Conservation (phyloP, 2,797 vertebrate species). For the Neosilurus hyrtlii region DNA sequence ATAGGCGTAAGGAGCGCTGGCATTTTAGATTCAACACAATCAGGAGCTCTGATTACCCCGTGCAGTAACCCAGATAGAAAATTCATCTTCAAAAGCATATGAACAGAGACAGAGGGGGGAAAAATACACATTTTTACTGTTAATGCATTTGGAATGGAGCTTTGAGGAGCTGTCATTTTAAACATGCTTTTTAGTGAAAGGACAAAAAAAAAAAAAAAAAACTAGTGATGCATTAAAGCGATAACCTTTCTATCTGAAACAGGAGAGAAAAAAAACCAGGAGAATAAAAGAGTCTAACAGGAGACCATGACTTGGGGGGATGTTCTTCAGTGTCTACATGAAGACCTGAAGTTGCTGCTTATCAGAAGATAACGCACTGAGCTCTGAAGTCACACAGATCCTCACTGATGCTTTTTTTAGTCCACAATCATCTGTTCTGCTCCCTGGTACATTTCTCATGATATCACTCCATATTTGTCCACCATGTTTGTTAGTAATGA, state of each 20-base stretch:
- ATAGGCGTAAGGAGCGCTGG: conserved; percentile 54
- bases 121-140: not conserved
- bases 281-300: not conserved
- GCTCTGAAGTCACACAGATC: not conserved
- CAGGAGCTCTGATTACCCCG: conserved; percentile 50
- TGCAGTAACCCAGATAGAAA: conserved; percentile 52
- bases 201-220: not conserved
- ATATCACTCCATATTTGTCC: not conserved
- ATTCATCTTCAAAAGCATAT: conserved; percentile 41
- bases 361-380: not conserved
- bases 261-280: not conserved
- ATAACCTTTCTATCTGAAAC: not conserved
- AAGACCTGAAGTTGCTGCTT: not conserved
- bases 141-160: not conserved
- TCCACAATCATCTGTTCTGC: not conserved
- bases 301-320: not conserved
- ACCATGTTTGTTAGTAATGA: not conserved
- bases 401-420: not conserved
- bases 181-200: not conserved
- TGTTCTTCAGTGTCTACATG: not conserved
- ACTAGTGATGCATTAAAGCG: not conserved
- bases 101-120: not conserved
- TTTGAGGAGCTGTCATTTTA: not conserved
- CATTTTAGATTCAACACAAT: conserved; percentile 67
- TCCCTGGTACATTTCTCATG: not conserved